A percentile compares a stretch with the other conserved stretches of the same genome.
Conservation (phyloP, 2,797 vertebrate species). For the Aplochiton taeniatus region DNA sequence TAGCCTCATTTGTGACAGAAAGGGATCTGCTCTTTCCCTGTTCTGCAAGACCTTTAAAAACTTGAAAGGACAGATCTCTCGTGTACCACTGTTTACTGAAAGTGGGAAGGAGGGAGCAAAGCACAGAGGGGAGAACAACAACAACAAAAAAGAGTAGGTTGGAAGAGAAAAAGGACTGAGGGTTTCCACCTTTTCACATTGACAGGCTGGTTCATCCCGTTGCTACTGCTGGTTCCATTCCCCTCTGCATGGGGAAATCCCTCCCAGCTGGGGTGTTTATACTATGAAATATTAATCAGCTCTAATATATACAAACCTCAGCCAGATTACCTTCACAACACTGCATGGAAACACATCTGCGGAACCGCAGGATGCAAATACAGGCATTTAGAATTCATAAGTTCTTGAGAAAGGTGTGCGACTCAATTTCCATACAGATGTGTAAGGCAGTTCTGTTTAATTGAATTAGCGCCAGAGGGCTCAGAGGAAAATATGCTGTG, state of each 20-base stretch:
- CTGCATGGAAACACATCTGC: constrained; percentile 23
- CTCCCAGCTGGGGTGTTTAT: constrained; percentile 11
- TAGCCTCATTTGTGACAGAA: constrained; percentile 52
- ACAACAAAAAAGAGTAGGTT: constrained; percentile 5
- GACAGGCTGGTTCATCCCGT: background rate
- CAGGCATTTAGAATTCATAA: constrained; percentile 41
- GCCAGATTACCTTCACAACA: constrained; percentile 14
- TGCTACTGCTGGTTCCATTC: constrained; percentile 15
- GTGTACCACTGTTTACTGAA: constrained; percentile 38
- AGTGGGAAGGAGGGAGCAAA: constrained; percentile 2
- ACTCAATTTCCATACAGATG: constrained; percentile 50
- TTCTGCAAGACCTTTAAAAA: constrained; percentile 18
- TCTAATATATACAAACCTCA: constrained; percentile 38
- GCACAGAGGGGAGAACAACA: background rate
- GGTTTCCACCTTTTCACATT: background rate
- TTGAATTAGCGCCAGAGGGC: constrained; percentile 50
- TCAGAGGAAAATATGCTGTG: background rate
- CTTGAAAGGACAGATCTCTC: constrained; percentile 34
- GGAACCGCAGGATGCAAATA: constrained; percentile 38
- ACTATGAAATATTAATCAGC: constrained; percentile 47
- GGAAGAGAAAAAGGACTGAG: background rate
- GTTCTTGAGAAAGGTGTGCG: constrained; percentile 26
- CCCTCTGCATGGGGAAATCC: constrained; percentile 4
- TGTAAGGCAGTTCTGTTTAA: constrained; percentile 45
- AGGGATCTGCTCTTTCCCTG: constrained; percentile 31